Evolutionary conservation across 2,797 vertebrate species (phyloP).

Genomic region (Sarcophilus harrisii): DNA sequence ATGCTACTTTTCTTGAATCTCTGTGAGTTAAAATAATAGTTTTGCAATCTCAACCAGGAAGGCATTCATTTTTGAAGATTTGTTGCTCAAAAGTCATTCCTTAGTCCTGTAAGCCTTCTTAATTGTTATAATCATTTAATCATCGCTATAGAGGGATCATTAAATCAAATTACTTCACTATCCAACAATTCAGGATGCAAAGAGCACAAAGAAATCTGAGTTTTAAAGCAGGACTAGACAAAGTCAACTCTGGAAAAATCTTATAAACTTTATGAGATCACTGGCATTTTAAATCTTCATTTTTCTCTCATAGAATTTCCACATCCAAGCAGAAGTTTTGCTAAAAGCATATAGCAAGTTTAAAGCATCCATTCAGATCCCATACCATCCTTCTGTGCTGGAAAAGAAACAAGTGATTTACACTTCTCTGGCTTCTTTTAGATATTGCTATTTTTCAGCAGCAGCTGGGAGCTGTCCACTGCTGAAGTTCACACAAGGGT

Average conservation of each 20-base stretch:
- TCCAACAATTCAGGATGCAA: background rate
- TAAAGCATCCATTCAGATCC: background rate
- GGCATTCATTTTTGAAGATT: background rate
- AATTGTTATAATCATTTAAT: background rate
- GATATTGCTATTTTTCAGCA: background rate
- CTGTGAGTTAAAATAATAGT: background rate
- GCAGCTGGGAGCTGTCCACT: background rate
- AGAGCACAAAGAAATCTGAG: background rate
- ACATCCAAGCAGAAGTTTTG: background rate
- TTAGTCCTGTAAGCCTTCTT: background rate
- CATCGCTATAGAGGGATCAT: background rate
- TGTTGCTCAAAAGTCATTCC: background rate
- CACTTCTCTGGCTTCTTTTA: background rate
- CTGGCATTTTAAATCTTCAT: background rate
- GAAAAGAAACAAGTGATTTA: background rate
- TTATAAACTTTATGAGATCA: background rate
- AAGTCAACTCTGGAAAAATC: background rate
- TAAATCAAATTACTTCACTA: background rate
- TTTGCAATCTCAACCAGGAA: background rate
- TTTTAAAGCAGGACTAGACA: background rate
- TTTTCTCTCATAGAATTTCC: background rate
- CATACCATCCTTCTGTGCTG: background rate
- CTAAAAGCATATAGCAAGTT: background rate
- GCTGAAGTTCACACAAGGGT: background rate
- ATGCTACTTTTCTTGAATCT: background rate